Base-by-base conservation (phyloP, 2,113 vertebrate genomes). In the Paramisgurnus dabryanus region DNA sequence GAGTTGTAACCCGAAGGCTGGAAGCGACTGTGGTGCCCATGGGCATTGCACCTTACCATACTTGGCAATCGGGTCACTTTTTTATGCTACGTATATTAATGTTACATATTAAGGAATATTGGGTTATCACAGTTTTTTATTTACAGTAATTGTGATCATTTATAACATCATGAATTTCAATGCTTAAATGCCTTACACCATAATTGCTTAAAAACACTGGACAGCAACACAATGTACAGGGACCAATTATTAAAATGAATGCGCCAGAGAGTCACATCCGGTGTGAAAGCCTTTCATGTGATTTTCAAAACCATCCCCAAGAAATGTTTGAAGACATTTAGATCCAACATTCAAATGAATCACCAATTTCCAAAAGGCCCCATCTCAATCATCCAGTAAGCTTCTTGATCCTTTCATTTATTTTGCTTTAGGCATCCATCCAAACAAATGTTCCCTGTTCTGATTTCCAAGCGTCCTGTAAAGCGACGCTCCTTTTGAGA, bases 401-500 rank as follows among this genome's bases (percentile, higher is more conserved):
- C 27, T 39, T 43, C 5, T 15, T 4, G 2, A 34, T 7, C 15
- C 4, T 61, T 15, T 49, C 34, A 73, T 70, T n/a, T 71, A 65
- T 66, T 6, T 47, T 22, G 10, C 39, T 17, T 60, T n/a, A 9
- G 49, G 39, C 49, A 18, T 57, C 60, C 3, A 39, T 66, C 15
- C 60, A 65, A 64, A 53, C 13, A 45, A 15, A 71, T 22, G 15
- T 22, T 58, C 49, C 61, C 41, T n/a, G 74, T 50, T 60, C 18
- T 45, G 55, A 27, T 74, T 74, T 67, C 70, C 50, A 57, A 58
- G 60, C 39, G 17, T 67, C 40, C 63, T 57, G 69, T 74, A 50
- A 82, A 67, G 63, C 22, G 71, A 76, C 0, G 18, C 47, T 41
- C 40, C 15, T 57, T 34, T 61, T 34, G 27, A 73, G 41, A 78